A percentile compares a stretch with the other conserved stretches of the same genome.
These are phyloP conservation scores for Rhinichthys klamathensis DNA, from an alignment of 2,113 vertebrate species.

Conservation along the genomic window DNA sequence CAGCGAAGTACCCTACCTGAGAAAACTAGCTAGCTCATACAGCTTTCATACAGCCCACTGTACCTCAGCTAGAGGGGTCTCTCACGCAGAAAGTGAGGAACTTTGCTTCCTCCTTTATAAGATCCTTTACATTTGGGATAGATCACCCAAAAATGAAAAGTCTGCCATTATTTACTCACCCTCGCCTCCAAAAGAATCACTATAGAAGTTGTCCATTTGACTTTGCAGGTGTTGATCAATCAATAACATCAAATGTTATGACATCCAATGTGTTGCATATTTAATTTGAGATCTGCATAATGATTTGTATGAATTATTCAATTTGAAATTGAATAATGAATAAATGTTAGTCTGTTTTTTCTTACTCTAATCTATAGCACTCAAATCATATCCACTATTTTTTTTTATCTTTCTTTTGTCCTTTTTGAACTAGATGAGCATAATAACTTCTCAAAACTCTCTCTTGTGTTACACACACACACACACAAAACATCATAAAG, in stretches of 20 bases:
- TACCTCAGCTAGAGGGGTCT: neutral
- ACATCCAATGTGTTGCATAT: neutral
- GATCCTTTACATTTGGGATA: neutral
- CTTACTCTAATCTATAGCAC: neutral
- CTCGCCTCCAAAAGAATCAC: too few relatives aligned
- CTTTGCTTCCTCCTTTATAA: neutral
- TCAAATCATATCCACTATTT: neutral
- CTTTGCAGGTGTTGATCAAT: neutral
- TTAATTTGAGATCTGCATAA: neutral
- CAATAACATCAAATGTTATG: neutral
- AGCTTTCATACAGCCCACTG: neutral
- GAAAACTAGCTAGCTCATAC: neutral
- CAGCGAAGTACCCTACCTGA: neutral
- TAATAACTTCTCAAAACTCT: neutral
- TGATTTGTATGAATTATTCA: too few relatives aligned
- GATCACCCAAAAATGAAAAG: neutral
- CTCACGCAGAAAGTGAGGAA: conserved; percentile 17
- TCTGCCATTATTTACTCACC: neutral
- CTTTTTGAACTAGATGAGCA: neutral
- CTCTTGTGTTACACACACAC: too few relatives aligned
- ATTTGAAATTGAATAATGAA: too few relatives aligned
- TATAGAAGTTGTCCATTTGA: too few relatives aligned
- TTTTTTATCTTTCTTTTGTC: neutral
- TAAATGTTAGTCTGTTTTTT: neutral
- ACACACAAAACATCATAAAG: neutral